Percentiles rank a stretch among this genome's conserved stretches.
phyloP scores from a whole-genome alignment of 2,113 vertebrate genomes.

The Ophthalmolycus amberensis region DNA sequence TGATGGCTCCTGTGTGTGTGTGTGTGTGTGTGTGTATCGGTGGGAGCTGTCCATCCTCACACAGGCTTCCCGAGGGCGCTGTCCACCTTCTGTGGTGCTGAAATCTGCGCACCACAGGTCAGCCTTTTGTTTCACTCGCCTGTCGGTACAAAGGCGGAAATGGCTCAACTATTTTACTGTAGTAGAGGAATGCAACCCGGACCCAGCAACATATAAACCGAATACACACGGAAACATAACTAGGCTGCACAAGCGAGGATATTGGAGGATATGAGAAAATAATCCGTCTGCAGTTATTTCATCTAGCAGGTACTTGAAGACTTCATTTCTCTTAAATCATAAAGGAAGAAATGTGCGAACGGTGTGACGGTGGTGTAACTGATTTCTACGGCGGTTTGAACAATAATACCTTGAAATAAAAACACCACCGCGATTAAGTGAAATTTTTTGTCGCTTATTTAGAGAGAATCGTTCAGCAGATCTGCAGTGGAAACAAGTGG shows the following conservation, averaged over 20 bases:
- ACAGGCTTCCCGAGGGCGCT: constrained; percentile 71
- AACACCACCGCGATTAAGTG: background rate
- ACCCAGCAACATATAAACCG: background rate
- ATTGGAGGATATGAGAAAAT: background rate
- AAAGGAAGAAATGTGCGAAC: background rate
- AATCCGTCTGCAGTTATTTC: background rate
- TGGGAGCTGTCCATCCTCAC: constrained; percentile 61
- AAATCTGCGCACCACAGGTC: constrained; percentile 68
- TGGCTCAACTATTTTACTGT: constrained; percentile 21
- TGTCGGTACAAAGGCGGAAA: constrained; percentile 44
- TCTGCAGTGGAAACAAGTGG: background rate
- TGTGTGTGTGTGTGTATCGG: constrained; percentile 25
- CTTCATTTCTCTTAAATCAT: background rate
- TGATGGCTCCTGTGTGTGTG: constrained; percentile 10
- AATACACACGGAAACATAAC: background rate
- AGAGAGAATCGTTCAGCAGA: background rate
- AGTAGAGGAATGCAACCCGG: constrained; percentile 54
- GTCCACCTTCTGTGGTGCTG: constrained; percentile 84
- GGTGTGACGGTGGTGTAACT: background rate
- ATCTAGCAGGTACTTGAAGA: background rate
- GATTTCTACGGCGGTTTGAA: background rate
- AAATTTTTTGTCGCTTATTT: background rate
- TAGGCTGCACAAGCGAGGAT: background rate
- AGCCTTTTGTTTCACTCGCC: constrained; percentile 73
- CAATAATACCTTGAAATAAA: background rate